phyloP scores from a whole-genome alignment of 2,113 vertebrate species.

The Cebidichthys violaceus region DNA sequence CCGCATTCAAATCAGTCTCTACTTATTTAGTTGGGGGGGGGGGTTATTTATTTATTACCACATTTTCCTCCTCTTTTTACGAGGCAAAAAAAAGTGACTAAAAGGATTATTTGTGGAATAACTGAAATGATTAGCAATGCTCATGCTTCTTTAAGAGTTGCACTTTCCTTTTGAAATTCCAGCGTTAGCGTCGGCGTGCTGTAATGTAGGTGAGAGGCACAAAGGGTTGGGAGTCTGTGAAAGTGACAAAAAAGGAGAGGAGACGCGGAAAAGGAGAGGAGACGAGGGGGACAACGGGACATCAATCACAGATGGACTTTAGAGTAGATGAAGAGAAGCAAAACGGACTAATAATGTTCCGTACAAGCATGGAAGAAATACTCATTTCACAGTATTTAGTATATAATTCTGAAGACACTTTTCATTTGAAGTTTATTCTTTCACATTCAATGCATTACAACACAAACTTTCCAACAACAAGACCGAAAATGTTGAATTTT shows the following conservation, averaged over 20 bases:
- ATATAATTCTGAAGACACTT: neutral
- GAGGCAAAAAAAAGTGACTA: conserved; percentile 89
- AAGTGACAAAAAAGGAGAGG: conserved; percentile 55
- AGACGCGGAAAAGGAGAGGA: conserved; percentile 18
- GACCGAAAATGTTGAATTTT: neutral
- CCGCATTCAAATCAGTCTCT: conserved; percentile 91
- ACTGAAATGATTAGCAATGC: conserved; percentile 82
- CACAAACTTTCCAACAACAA: neutral
- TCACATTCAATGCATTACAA: conserved; percentile 9
- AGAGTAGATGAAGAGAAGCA: neutral
- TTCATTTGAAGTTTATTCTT: neutral
- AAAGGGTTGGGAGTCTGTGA: conserved; percentile 43
- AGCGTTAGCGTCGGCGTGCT: conserved; percentile 56
- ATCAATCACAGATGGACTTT: conserved; percentile 7
- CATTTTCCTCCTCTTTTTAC: conserved; percentile 76
- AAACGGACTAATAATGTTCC: conserved; percentile 11
- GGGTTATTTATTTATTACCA: conserved; percentile 82
- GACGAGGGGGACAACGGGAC: conserved; percentile 12
- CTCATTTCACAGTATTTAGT: neutral
- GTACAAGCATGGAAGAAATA: neutral
- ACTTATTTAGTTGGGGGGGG: conserved; percentile 71
- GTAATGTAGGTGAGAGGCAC: conserved; percentile 59
- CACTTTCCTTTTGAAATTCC: conserved; percentile 68
- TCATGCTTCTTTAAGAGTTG: conserved; percentile 58
- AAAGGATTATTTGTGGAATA: conserved; percentile 98